Conservation (phyloP, 2,797 vertebrate species). For the Triplophysa bombifrons region DNA sequence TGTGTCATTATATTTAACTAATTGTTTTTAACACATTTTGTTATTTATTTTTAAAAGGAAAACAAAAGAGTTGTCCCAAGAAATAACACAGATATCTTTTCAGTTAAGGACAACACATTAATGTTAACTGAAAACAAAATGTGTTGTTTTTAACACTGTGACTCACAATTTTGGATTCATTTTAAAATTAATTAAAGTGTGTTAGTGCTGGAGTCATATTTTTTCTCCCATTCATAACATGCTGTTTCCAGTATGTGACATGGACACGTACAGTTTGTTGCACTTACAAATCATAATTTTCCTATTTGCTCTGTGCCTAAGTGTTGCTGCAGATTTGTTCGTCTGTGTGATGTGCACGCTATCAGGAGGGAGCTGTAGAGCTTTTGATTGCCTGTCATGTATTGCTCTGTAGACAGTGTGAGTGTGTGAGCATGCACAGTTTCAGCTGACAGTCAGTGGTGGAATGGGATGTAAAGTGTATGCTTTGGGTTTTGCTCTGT, state of each 20-base stretch:
- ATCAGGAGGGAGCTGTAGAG: conserved; percentile 19
- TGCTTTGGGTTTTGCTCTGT: conserved; percentile 43
- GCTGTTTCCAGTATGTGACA: not conserved
- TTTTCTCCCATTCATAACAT: not conserved
- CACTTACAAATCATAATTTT: not conserved
- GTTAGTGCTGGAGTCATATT: not conserved
- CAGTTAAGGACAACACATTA: no score
- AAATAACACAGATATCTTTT: no score
- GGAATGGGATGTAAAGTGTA: conserved; percentile 48
- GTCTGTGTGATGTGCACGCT: conserved; percentile 9
- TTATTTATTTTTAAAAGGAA: no score
- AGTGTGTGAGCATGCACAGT: conserved; percentile 22
- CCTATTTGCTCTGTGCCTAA: conserved; percentile 4
- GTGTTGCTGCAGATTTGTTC: conserved; percentile 21
- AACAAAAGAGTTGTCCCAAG: no score
- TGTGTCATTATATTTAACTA: no score
- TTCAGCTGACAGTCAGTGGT: conserved; percentile 16
- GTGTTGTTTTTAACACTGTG: no score
- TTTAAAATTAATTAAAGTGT: not conserved
- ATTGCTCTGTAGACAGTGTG: conserved; percentile 5
- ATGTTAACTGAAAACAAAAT: no score
- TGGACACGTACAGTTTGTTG: not conserved
- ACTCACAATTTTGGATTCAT: no score
- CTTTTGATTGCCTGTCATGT: conserved; percentile 46
- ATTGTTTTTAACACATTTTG: no score